Base-by-base conservation (phyloP, 2,113 vertebrate genomes). In the Sarotherodon lohbergeri region DNA sequence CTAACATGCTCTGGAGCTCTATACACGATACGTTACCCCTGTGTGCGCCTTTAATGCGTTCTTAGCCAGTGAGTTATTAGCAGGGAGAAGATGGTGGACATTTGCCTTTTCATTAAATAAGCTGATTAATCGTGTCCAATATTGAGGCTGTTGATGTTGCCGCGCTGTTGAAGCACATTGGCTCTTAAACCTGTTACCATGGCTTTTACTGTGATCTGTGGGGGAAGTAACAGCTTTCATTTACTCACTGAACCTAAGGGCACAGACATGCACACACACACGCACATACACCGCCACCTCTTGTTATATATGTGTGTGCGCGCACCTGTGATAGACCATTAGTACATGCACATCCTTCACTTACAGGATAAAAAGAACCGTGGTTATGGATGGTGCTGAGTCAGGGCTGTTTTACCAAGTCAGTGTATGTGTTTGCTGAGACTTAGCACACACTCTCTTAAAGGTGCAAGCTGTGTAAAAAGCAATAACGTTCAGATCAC, bases 41-140 rank as follows among this genome's bases (percentile, higher is more conserved):
- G 89, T 83, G 91, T 41, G 3, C 41, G 27, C 24, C 80, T 78
- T 13, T 89, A 79, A 86, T 82, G 85, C 12, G 5, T 27, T 87
- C 56, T 86, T 81, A 22, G 43, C 41, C 66, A 5, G 73, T 92
- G 88, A 94, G 84, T 81, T 81, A 92, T 86, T 86, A 85, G 91
- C 55, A 32, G 59, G 71, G 87, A 78, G 73, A 85, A 87, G 80
- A 81, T 66, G 39, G 10, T 16, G 63, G 84, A 89, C 90, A 48
- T 92, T 90, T 63, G n/a, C 81, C 88, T 94, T 95, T 96, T 95
- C 87, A 94, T 96, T 94, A 90, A 68, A 90, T 84, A 82, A 6
- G 63, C 66, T 95, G 93, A 95, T 93, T 90, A 95, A 94, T 94
- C 61, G 85, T 50, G 80, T 87, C 56, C 85, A 84, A 89, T 89